Evolutionary conservation across 1,140 invertebrate species (phyloP), one percentile per base, ranked within the genome.

Genomic region (Calycopis cecrops): DNA sequence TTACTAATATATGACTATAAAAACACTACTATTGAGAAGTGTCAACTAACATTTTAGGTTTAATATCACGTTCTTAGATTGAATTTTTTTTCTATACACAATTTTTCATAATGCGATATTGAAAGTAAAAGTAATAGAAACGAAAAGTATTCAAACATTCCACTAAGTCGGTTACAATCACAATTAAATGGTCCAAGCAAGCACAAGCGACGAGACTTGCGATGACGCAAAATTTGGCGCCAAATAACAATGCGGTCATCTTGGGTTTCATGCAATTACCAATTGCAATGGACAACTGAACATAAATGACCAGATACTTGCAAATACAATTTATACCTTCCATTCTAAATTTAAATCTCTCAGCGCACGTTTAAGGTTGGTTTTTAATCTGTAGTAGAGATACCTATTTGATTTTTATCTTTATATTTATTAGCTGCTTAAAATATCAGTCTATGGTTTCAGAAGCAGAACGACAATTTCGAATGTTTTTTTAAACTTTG

Each of bases 181-280:
- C 34, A 40, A 62, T 66, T 66, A 59, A 14, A 52, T 18, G 9
- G 50, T 33, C 18, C 40, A 60, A 57, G 33, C 34, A 62, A 42
- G 55, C 62, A 57, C 54, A 53, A 37, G 48, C 60, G 62, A 57
- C 58, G 51, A 35, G 51, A 42, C 51, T 68, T 54, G 2, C 35
- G 55, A 48, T 65, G 68, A 76, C 68, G 71, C 52, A 71, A 68
- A 59, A 55, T 67, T 70, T 71, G 71, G 73, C 73, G 73, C 73
- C 73, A 66, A 54, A 37, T 16, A 50, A 67, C 63, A 68, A 69
- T 65, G 38, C 35, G 38, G 55, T 60, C 58, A 64, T 62, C 49
- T 67, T 61, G 54, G 14, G 52, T 62, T 57, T 47, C 59, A 40
- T 50, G 37, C 38, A 59, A 73, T 73, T 70, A 69, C 63, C 60